Evolutionary conservation across 2,888 invertebrate genomes (phyloP).

Genomic region (Rhagophthalmus giganteus): DNA sequence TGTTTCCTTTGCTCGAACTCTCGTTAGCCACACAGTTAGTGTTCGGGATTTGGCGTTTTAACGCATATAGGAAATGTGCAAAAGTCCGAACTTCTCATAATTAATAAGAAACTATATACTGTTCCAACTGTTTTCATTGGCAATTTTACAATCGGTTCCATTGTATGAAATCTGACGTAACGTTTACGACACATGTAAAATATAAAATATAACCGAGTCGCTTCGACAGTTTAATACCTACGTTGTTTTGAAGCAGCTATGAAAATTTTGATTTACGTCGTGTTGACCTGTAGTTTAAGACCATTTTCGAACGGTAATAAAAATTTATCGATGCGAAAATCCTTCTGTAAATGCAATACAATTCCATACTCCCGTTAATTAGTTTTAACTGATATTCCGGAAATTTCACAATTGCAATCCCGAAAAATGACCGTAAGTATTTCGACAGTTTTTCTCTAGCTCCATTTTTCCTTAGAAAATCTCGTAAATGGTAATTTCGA

Average conservation of each 20-base stretch:
- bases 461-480: constrained; percentile 2
- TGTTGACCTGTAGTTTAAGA: constrained; percentile 24
- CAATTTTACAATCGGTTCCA: constrained; percentile 8
- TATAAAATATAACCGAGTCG: constrained; percentile 16
- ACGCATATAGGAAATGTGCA: no score
- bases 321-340: constrained; percentile 9
- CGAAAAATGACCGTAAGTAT: no score
- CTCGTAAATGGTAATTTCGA: constrained; percentile 9
- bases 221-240: constrained; percentile 11
- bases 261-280: constrained; percentile 24
- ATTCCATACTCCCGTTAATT: no score
- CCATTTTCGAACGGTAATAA: constrained; percentile 12
- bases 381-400: no score
- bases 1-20: constrained; percentile 12
- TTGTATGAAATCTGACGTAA: constrained; percentile 13
- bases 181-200: constrained; percentile 24
- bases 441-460: background rate
- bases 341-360: background rate
- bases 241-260: constrained; percentile 15
- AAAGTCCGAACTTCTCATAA: background rate
- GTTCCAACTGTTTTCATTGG: constrained; percentile 1
- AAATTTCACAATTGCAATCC: no score
- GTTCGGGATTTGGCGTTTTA: constrained; percentile 6
- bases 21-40: constrained; percentile 12
- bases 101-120: background rate